A percentile compares a stretch with the other conserved stretches of the same genome.
These are phyloP conservation scores for Eilema caniola DNA, from an alignment of 2,888 invertebrate species.

Conservation along the genomic window DNA sequence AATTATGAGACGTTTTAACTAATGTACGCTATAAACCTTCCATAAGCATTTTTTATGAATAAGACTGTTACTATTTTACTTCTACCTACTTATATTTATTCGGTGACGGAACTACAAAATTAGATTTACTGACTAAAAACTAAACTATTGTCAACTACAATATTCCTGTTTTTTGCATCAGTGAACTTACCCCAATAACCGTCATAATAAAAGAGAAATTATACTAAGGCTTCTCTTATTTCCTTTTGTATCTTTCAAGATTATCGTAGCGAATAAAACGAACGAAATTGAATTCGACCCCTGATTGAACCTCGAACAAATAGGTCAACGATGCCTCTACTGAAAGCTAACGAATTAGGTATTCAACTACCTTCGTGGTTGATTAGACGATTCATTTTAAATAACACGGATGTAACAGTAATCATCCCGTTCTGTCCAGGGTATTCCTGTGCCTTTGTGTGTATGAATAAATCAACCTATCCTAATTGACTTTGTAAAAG, in stretches of 20 bases:
- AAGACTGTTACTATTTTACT: too few species aligned
- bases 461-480: slow-evolving; percentile 7
- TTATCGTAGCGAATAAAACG: slow-evolving; percentile 66
- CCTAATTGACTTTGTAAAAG: background rate
- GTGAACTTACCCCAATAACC: slow-evolving; percentile 46
- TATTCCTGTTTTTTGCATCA: slow-evolving; percentile 36
- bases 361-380: slow-evolving; percentile 58
- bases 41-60: too few species aligned
- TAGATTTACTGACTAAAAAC: background rate
- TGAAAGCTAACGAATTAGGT: slow-evolving; percentile 59
- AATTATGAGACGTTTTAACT: slow-evolving; percentile 25
- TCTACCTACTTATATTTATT: background rate
- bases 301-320: slow-evolving; percentile 56
- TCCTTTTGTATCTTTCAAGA: slow-evolving; percentile 61
- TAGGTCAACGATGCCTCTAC: slow-evolving; percentile 52
- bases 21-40: too few species aligned
- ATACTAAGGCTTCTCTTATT: slow-evolving; percentile 55
- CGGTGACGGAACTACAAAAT: background rate
- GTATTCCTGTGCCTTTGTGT: slow-evolving; percentile 3
- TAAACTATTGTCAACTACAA: background rate
- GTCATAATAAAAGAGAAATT: slow-evolving; percentile 49
- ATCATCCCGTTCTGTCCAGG: slow-evolving; percentile 38
- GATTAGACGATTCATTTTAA: slow-evolving; percentile 61
- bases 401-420: slow-evolving; percentile 39
- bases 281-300: slow-evolving; percentile 63